phyloP scores from a whole-genome alignment of 2,113 vertebrate species.

The Tragulus kanchil region DNA sequence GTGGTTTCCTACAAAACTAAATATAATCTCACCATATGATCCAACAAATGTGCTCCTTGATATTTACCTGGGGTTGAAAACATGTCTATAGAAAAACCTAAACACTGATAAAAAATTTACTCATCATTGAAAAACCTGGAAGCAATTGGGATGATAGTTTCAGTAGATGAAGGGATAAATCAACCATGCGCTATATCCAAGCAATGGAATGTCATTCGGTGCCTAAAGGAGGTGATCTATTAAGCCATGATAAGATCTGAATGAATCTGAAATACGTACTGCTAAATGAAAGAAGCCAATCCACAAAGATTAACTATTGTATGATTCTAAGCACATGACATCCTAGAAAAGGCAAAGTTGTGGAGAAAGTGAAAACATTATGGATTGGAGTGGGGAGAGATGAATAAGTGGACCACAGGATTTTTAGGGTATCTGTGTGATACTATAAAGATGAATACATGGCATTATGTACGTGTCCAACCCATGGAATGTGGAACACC shows the following conservation, averaged over 20 bases:
- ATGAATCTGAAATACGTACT: not conserved
- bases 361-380: not conserved
- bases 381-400: not conserved
- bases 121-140: not conserved
- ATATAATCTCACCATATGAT: not conserved
- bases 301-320: not conserved
- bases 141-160: not conserved
- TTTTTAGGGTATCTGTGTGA: not conserved
- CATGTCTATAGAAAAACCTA: not conserved
- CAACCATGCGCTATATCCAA: not conserved
- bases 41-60: not conserved
- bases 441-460: not conserved
- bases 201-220: not conserved
- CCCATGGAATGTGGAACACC: not conserved
- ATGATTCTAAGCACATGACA: not conserved
- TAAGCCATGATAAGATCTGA: not conserved
- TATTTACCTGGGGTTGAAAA: not conserved
- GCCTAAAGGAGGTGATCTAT: not conserved
- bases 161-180: not conserved
- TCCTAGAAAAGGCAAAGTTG: not conserved
- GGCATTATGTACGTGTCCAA: not conserved
- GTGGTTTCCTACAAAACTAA: not conserved
- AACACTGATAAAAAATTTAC: not conserved
- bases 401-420: not conserved
- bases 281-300: not conserved